These are phyloP conservation scores for Rhabdomys dilectus DNA, from an alignment of 2,113 vertebrate genomes.

Conservation along the genomic window DNA sequence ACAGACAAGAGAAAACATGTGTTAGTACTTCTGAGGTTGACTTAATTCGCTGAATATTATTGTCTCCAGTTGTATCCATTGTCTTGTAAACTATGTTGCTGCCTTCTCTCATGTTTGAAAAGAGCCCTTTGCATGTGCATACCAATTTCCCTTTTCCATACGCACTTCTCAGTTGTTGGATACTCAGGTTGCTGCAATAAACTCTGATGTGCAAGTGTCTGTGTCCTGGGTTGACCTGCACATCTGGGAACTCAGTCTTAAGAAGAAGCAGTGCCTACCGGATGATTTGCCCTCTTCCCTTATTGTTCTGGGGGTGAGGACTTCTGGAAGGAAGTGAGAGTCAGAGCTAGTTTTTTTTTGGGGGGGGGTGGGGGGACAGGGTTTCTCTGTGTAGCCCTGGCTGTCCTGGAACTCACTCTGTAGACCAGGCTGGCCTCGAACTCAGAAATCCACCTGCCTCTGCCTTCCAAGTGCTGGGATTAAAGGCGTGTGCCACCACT, in stretches of 20 bases:
- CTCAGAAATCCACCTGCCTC: too few species aligned
- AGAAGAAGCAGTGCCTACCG: neutral
- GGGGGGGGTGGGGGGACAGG: too few species aligned
- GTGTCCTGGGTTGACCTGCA: neutral
- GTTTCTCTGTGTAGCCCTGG: too few species aligned
- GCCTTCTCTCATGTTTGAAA: neutral
- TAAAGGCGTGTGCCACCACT: too few species aligned
- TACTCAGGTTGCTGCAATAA: neutral
- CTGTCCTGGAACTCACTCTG: too few species aligned
- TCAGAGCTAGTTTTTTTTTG: neutral
- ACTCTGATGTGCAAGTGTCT: neutral
- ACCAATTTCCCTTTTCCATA: neutral
- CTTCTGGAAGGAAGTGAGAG: neutral
- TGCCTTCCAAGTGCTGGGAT: too few species aligned
- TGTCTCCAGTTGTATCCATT: neutral
- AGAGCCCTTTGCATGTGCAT: too few species aligned
- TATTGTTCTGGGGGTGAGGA: neutral
- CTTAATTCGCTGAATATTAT: neutral
- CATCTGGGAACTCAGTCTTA: neutral
- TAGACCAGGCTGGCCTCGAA: too few species aligned
- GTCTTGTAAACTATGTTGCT: neutral
- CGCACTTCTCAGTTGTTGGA: neutral
- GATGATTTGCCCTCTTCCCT: neutral
- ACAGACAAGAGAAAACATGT: neutral
- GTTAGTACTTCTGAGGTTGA: neutral